Evolutionary conservation across 2,797 vertebrate genomes (phyloP).

Genomic region (Anabacerthia variegaticeps): DNA sequence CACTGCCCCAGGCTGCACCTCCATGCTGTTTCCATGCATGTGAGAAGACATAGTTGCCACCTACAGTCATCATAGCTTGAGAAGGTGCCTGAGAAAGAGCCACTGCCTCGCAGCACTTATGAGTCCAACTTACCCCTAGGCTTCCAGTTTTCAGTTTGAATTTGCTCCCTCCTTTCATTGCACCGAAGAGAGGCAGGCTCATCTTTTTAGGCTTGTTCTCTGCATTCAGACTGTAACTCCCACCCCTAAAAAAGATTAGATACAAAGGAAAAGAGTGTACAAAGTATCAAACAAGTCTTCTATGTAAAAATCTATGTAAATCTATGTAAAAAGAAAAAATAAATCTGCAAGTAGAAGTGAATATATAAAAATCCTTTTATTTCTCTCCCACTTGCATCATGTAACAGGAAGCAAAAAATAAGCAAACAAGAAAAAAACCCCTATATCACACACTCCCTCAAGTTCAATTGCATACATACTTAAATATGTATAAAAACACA

Average conservation of each 20-base stretch:
- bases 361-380: not conserved
- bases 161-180: constrained; percentile 97
- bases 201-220: constrained; percentile 85
- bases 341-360: not conserved
- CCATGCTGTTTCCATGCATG: not conserved
- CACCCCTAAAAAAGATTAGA: constrained; percentile 53
- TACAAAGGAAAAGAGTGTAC: not conserved
- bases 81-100: not conserved
- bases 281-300: not conserved
- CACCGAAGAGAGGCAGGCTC: constrained; percentile 90
- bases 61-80: not conserved
- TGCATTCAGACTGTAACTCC: constrained; percentile 59
- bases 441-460: not conserved
- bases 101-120: accelerated
- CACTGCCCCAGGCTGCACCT: not conserved
- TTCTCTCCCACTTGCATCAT: not conserved
- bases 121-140: constrained; percentile 86
- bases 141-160: constrained; percentile 96
- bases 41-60: not conserved
- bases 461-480: not conserved
- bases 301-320: not conserved
- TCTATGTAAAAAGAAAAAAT: not conserved
- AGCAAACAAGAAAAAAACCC: not conserved
- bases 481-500: not conserved
- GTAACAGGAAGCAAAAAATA: not conserved